These are phyloP conservation scores for Zaprionus ghesquierei DNA, from an alignment of 1,140 invertebrate genomes.

Conservation along the genomic window DNA sequence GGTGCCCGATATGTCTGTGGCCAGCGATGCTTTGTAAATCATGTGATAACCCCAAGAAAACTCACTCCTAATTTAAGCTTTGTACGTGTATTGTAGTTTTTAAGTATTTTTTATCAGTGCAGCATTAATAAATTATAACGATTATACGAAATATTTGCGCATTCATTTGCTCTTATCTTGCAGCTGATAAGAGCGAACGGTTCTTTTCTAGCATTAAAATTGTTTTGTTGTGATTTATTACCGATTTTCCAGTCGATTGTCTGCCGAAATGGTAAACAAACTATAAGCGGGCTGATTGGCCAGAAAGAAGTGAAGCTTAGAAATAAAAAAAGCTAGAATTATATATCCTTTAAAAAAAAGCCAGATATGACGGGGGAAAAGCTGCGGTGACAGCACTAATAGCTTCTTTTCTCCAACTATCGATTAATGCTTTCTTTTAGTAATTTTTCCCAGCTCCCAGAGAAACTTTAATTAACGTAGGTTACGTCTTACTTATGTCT, in stretches of 20 bases:
- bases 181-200: background rate
- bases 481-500: background rate
- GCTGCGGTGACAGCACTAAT: too few species aligned
- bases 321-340: too few species aligned
- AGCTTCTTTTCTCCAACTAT: background rate
- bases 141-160: conserved; percentile 17
- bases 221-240: background rate
- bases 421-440: background rate
- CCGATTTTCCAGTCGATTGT: background rate
- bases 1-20: conserved; percentile 56
- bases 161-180: background rate
- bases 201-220: background rate
- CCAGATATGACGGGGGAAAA: background rate
- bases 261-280: background rate
- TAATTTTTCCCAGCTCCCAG: background rate
- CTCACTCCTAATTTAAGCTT: conserved; percentile 6
- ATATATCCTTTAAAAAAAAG: too few species aligned
- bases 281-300: background rate
- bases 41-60: conserved; percentile 19
- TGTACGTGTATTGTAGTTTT: conserved; percentile 49
- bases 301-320: too few species aligned
- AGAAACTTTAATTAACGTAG: background rate
- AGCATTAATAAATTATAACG: conserved; percentile 51
- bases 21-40: conserved; percentile 51
- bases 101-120: conserved; percentile 35